Evolutionary conservation across 2,888 invertebrate genomes (phyloP).

Genomic region (Hecatera dysodea): DNA sequence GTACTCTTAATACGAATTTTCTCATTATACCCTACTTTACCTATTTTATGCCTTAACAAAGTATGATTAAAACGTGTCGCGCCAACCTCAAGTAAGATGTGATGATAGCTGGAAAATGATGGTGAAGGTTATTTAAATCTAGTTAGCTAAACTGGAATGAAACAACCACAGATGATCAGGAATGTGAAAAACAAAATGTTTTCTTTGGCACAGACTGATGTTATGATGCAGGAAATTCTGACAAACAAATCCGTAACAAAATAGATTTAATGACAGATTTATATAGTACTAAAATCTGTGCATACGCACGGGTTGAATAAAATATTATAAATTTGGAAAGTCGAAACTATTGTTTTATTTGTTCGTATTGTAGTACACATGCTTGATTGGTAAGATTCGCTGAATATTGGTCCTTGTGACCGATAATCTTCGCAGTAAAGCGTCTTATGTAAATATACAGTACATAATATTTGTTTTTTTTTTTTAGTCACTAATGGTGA

Average conservation of each 20-base stretch:
- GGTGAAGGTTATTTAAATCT: too few relatives aligned
- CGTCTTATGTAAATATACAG: too few relatives aligned
- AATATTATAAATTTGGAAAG: background rate
- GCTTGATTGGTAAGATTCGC: too few relatives aligned
- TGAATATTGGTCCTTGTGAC: too few relatives aligned
- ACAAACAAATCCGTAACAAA: conserved; percentile 33
- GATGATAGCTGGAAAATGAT: too few relatives aligned
- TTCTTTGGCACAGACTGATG: conserved; percentile 3
- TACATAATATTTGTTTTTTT: too few relatives aligned
- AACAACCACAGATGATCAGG: background rate
- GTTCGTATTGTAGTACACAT: background rate
- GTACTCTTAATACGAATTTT: background rate
- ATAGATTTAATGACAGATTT: conserved; percentile 49
- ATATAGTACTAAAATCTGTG: conserved; percentile 9
- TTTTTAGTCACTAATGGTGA: too few relatives aligned
- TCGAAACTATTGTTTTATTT: background rate
- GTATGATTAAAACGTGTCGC: conserved; percentile 7
- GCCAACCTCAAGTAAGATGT: too few relatives aligned
- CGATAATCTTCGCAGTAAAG: too few relatives aligned
- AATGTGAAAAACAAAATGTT: conserved; percentile 20
- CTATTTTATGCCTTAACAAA: background rate
- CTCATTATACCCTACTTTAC: background rate
- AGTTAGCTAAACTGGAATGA: too few relatives aligned
- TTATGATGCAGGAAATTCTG: conserved; percentile 17
- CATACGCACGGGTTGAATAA: background rate